These are phyloP conservation scores for Daphoenositta chrysoptera DNA, from an alignment of 2,113 vertebrate species.

Conservation along the genomic window DNA sequence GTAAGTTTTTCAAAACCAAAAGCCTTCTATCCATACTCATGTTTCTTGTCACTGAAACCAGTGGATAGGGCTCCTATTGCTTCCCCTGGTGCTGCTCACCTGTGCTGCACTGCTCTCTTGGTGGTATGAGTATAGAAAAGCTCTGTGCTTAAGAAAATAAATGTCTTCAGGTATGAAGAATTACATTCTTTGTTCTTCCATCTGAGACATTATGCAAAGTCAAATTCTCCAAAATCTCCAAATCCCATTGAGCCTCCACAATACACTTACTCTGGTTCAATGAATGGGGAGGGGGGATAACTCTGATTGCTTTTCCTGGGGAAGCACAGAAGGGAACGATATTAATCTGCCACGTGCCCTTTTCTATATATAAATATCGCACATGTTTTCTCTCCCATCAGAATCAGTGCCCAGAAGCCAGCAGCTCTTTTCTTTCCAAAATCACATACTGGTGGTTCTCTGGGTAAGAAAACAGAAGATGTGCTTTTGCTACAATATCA, in stretches of 20 bases:
- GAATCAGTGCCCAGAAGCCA: constrained; percentile 88
- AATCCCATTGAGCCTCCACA: background rate
- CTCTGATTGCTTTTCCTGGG: background rate
- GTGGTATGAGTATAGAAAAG: background rate
- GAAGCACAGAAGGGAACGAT: background rate
- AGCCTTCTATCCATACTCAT: background rate
- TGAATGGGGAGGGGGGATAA: background rate
- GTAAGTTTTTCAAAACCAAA: background rate
- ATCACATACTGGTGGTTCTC: constrained; percentile 94
- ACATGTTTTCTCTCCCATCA: constrained; percentile 65
- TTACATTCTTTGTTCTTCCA: background rate
- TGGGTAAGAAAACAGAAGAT: constrained; percentile 76
- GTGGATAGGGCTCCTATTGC: background rate
- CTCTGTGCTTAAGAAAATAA: background rate
- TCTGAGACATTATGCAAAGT: background rate
- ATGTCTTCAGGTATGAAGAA: background rate
- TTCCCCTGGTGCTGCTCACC: background rate
- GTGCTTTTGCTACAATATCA: background rate
- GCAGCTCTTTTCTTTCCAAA: constrained; percentile 88
- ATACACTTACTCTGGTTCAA: background rate
- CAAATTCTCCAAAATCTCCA: background rate
- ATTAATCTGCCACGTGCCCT: background rate
- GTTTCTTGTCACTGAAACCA: background rate
- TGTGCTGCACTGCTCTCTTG: background rate
- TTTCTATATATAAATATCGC: background rate